A percentile compares a stretch with the other conserved stretches of the same genome.
phyloP scores from a whole-genome alignment of 92 coral and sea anemone species.

The Diadumene lineata region DNA sequence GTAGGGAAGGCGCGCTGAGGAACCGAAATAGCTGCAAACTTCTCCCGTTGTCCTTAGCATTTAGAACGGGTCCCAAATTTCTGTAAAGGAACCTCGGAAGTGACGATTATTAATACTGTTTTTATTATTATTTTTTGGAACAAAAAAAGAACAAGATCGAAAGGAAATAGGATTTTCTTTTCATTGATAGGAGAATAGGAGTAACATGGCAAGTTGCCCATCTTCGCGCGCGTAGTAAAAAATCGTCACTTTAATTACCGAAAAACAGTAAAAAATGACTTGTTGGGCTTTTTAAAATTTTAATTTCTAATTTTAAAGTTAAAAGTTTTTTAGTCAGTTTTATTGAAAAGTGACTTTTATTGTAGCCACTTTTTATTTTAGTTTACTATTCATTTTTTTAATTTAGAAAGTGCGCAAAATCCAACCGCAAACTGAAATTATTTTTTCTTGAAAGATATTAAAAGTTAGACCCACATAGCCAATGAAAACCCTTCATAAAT shows the following conservation, averaged over 20 bases:
- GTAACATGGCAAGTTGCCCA: not conserved
- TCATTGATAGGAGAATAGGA: too few relatives aligned
- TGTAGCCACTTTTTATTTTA: too few relatives aligned
- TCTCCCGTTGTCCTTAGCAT: not conserved
- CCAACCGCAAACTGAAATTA: constrained; percentile 7
- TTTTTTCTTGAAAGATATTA: not conserved
- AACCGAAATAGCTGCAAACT: not conserved
- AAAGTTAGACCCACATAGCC: not conserved
- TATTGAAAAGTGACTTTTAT: too few relatives aligned
- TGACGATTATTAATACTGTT: not conserved
- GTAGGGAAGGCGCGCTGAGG: not conserved
- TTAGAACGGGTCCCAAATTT: not conserved
- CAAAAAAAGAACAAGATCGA: not conserved
- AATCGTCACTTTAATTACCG: too few relatives aligned
- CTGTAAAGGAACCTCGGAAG: not conserved
- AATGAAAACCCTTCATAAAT: not conserved
- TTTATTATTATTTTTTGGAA: too few relatives aligned
- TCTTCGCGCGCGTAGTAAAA: not conserved
- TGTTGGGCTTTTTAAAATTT: too few relatives aligned
- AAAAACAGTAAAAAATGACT: too few relatives aligned
- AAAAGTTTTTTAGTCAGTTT: too few relatives aligned
- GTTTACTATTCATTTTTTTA: too few relatives aligned
- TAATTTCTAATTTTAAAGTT: too few relatives aligned
- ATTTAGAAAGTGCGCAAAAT: too few relatives aligned
- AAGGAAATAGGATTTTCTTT: not conserved